A percentile compares a stretch with the other conserved stretches of the same genome.
Evolutionary conservation across 2,888 invertebrate species (phyloP).

Genomic region (Amiota minor): DNA sequence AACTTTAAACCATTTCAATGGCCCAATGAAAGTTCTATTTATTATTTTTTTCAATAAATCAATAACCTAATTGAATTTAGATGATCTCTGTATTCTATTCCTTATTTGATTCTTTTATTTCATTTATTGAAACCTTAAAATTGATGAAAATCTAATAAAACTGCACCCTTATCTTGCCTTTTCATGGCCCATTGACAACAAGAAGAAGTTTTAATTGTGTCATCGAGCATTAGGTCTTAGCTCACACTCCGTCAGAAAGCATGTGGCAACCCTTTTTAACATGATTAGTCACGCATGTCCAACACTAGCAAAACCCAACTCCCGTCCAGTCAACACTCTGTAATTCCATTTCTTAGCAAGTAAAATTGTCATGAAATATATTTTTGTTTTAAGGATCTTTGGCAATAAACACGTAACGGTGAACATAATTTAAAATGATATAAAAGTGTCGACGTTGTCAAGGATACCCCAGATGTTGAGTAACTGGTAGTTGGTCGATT

Average conservation of each 20-base stretch:
- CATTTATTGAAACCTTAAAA: no score
- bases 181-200: constrained; percentile 51
- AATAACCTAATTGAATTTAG: neutral
- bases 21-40: neutral
- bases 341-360: constrained; percentile 24
- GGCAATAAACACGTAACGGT: constrained; percentile 63
- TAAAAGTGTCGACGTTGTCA: constrained; percentile 55
- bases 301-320: neutral
- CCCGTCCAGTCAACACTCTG: constrained; percentile 44
- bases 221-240: constrained; percentile 31
- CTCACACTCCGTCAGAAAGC: neutral
- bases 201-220: constrained; percentile 60
- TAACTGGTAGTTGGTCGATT: neutral
- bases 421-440: constrained; percentile 59
- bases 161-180: constrained; percentile 60
- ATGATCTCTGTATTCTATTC: no score
- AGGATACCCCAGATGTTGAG: constrained; percentile 10
- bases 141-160: neutral
- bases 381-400: neutral
- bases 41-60: neutral
- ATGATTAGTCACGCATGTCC: constrained; percentile 71
- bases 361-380: neutral
- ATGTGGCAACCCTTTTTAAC: constrained; percentile 60
- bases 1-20: no score
- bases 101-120: no score